phyloP scores from a whole-genome alignment of 2,888 invertebrate genomes.

The Agrotis puta region DNA sequence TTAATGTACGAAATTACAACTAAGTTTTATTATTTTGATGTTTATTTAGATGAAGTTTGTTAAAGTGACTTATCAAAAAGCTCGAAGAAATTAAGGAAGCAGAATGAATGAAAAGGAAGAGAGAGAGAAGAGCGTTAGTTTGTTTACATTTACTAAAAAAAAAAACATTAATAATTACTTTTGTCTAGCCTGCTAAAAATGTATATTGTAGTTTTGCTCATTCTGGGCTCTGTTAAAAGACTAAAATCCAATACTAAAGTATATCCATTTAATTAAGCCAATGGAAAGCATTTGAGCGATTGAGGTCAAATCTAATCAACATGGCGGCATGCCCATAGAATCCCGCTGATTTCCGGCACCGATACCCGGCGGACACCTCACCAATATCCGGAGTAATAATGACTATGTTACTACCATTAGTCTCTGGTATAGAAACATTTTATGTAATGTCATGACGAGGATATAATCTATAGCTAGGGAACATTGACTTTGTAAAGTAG shows the following conservation, averaged over 20 bases:
- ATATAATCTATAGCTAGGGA: neutral
- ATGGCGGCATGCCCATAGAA: slow-evolving; percentile 36
- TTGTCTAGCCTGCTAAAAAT: neutral
- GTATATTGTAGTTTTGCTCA: too few species aligned
- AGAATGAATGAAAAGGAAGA: too few species aligned
- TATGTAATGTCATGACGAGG: slow-evolving; percentile 31
- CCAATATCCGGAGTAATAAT: slow-evolving; percentile 65
- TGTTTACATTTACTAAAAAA: neutral
- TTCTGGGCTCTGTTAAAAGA: neutral
- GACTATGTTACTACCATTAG: slow-evolving; percentile 42
- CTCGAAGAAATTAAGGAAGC: neutral
- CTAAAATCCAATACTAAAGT: neutral
- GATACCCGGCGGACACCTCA: slow-evolving; percentile 41
- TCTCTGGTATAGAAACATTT: slow-evolving; percentile 28
- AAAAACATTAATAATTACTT: neutral
- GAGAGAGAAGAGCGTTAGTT: neutral
- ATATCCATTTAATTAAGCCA: slow-evolving; percentile 5
- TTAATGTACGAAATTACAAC: slow-evolving; percentile 12
- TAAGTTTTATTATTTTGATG: slow-evolving; percentile 4
- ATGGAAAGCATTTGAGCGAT: slow-evolving; percentile 11
- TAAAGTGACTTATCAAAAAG: neutral
- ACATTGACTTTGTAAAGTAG: neutral
- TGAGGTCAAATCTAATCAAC: slow-evolving; percentile 45
- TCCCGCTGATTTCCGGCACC: slow-evolving; percentile 48
- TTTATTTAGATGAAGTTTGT: slow-evolving; percentile 13